Evolutionary conservation across 35 echinoderm and acorn worm species (phyloP).

Genomic region (Heliocidaris tuberculata): DNA sequence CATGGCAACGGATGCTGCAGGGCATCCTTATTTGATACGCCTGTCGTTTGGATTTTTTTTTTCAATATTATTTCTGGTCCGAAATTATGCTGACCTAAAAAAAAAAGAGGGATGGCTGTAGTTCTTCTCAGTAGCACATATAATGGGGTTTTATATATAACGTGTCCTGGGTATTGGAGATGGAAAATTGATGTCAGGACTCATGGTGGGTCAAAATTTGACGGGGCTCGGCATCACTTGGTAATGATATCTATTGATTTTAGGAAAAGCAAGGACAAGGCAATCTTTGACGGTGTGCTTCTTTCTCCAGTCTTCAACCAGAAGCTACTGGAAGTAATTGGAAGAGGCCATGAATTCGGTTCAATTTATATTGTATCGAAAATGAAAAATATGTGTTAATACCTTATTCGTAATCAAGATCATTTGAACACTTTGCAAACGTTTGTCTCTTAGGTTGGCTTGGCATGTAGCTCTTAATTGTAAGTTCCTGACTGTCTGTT

Average conservation of each 20-base stretch:
- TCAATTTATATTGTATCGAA: background rate
- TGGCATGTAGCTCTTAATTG: background rate
- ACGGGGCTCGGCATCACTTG: background rate
- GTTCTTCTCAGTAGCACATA: background rate
- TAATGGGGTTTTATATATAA: background rate
- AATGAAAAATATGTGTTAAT: background rate
- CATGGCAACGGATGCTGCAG: background rate
- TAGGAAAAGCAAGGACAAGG: background rate
- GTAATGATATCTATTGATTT: background rate
- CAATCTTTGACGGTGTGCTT: background rate
- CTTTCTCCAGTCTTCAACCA: background rate
- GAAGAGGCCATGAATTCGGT: background rate
- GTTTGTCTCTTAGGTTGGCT: background rate
- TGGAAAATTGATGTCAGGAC: background rate
- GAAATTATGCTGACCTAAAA: background rate
- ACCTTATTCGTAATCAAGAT: background rate
- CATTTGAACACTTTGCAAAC: background rate
- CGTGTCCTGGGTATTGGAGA: background rate
- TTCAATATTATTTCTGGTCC: slow-evolving; percentile 4
- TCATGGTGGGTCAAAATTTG: background rate
- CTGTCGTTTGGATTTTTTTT: background rate
- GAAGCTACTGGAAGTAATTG: background rate
- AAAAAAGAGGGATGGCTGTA: background rate
- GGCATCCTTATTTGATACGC: background rate
- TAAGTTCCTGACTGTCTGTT: no score